Conservation (phyloP, 2,888 invertebrate species). For the Onchidella celtica region DNA sequence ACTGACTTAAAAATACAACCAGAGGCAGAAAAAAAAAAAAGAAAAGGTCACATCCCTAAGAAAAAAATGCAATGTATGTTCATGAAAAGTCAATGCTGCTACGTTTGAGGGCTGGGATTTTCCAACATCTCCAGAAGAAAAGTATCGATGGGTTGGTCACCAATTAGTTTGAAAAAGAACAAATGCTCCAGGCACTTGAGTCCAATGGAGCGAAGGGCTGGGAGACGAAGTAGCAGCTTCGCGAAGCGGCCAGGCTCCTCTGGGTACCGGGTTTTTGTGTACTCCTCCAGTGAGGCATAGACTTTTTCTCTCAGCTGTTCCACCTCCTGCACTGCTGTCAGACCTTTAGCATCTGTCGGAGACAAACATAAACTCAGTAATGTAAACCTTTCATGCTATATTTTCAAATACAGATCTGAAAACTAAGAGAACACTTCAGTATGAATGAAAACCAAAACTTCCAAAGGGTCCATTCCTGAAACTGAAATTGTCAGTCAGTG, state of each 20-base stretch:
- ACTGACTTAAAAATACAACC: too few species aligned
- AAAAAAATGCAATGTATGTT: too few species aligned
- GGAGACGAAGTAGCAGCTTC: conserved; percentile 86
- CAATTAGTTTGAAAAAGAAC: conserved; percentile 95
- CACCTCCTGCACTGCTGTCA: conserved; percentile 85
- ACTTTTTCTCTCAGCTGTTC: conserved; percentile 92
- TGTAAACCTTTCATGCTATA: too few species aligned
- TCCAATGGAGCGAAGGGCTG: conserved; percentile 80
- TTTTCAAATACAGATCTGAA: too few species aligned
- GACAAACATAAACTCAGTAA: too few species aligned
- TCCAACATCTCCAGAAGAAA: conserved; percentile 82
- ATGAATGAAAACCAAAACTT: too few species aligned
- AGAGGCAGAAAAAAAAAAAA: not conserved
- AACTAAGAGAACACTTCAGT: too few species aligned
- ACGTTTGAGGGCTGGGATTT: conserved; percentile 64
- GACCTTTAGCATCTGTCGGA: conserved; percentile 89
- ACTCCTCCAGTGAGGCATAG: conserved; percentile 96
- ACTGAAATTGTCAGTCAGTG: too few species aligned
- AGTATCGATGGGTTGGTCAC: conserved; percentile 91
- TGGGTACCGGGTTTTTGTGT: conserved; percentile 92
- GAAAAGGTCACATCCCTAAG: not conserved
- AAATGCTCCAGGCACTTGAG: conserved; percentile 96
- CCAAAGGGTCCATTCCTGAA: too few species aligned
- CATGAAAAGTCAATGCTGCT: not conserved
- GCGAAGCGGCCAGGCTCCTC: conserved; percentile 97